phyloP scores from a whole-genome alignment of 2,797 vertebrate species.

The Bradypodion ventrale region DNA sequence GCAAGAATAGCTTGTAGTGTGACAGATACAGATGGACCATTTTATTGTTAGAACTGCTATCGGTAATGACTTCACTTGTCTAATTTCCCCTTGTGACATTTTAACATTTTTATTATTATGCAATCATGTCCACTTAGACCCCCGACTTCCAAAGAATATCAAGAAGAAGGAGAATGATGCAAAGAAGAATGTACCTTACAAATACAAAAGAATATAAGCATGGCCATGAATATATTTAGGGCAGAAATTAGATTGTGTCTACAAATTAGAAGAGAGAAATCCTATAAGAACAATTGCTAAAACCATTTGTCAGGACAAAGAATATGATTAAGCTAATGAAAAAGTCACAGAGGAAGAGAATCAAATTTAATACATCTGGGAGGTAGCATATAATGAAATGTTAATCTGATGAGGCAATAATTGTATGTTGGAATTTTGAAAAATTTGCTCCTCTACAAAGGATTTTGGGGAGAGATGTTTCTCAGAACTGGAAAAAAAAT shows the following conservation, averaged over 20 bases:
- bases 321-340: constrained; percentile 10
- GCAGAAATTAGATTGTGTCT: not conserved
- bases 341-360: not conserved
- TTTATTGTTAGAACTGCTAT: constrained; percentile 28
- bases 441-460: not conserved
- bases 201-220: not conserved
- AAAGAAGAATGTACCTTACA: constrained; percentile 19
- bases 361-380: constrained; percentile 10
- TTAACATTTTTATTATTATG: not conserved
- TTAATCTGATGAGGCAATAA: constrained; percentile 17
- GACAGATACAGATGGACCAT: not conserved
- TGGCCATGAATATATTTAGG: constrained; percentile 19
- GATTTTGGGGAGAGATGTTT: not conserved
- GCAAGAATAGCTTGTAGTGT: not conserved
- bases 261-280: constrained; percentile 14
- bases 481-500: not conserved
- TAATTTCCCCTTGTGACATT: constrained; percentile 23
- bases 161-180: constrained; percentile 34
- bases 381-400: constrained; percentile 9
- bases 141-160: not conserved
- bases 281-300: constrained; percentile 1
- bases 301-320: constrained; percentile 14
- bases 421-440: constrained; percentile 8
- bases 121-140: not conserved
- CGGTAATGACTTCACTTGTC: constrained; percentile 10